Evolutionary conservation across 37 sponge, comb jelly and placozoan species (phyloP), one percentile per base, ranked within the genome.

Genomic region (Aplysina aerophoba): DNA sequence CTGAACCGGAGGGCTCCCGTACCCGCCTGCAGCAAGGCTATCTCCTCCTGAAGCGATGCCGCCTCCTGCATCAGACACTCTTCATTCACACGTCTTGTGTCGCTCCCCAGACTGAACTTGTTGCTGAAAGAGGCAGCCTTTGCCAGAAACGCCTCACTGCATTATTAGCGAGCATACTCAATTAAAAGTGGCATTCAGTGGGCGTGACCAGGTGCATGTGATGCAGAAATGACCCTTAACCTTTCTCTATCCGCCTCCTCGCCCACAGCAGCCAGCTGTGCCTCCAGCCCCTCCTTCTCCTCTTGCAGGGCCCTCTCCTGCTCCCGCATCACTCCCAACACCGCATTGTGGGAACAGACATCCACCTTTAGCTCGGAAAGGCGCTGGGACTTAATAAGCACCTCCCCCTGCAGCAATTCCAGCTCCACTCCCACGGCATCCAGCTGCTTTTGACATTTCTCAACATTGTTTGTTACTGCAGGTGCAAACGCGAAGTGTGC

Each of bases 361-460:
- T 88, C 80, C 64, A 86, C 80, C 33, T 90, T 88, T 30, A 65
- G 38, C 34, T 94, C 91, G 40, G 83, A 85, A 35, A 94, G 83
- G 38, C 55, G 82, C 53, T 85, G 85, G 17, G 50, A 86, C 81
- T 90, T 90, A 22, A 90, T 66, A 1, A 82, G 83, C 39, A 87
- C 72, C 75, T 93, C 88, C 63, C 90, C 90, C 57, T 87, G 67
- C 13, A 72, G 58, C 0, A 75, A 40, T 15, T 59, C 66, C 0
- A 41, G 17, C 31, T 83, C 77, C 22, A 61, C 72, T 15, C 34
- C 34, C 35, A 72, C 38, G 15, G 60, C 37, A 30, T 80, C 31
- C 24, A 85, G 20, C 22, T 80, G 55, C 21, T 25, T 31, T 81
- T 81, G 88, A 31, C 59, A 57, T 58, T 55, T 17, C 55, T 90